Conservation (phyloP, 2,888 invertebrate species). For the Luperina testacea region DNA sequence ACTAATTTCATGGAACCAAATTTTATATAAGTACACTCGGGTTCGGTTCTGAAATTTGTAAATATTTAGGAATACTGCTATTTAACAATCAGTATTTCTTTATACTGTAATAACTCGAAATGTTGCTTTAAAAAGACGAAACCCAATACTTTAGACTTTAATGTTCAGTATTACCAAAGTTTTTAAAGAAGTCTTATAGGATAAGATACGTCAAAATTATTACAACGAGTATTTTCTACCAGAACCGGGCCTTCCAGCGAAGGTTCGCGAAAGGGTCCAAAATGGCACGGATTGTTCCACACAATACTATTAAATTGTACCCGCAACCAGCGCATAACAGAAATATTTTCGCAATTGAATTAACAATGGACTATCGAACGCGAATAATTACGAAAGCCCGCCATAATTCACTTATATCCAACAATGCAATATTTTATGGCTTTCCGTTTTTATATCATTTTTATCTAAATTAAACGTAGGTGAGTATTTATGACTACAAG, state of each 20-base stretch:
- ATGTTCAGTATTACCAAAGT: neutral
- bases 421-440: conserved; percentile 44
- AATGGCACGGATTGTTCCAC: conserved; percentile 76
- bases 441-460: conserved; percentile 32
- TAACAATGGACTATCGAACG: conserved; percentile 67
- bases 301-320: conserved; percentile 79
- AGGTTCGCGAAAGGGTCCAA: conserved; percentile 66
- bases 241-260: neutral
- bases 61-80: neutral
- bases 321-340: conserved; percentile 72
- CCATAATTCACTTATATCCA: conserved; percentile 52
- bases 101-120: neutral
- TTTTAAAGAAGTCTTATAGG: neutral
- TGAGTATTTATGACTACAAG: neutral
- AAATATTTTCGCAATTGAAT: conserved; percentile 76
- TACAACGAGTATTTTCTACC: neutral
- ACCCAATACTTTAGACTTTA: neutral
- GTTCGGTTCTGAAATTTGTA: neutral
- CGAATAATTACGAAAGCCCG: conserved; percentile 55
- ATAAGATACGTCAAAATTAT: conserved; percentile 5
- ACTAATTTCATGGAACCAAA: conserved; percentile 7
- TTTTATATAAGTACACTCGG: neutral
- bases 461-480: conserved; percentile 26
- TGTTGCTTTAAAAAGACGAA: neutral
- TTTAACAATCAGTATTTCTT: neutral